Base-by-base conservation (phyloP, 1,140 invertebrate species). In the Melipona quadrifasciata region DNA sequence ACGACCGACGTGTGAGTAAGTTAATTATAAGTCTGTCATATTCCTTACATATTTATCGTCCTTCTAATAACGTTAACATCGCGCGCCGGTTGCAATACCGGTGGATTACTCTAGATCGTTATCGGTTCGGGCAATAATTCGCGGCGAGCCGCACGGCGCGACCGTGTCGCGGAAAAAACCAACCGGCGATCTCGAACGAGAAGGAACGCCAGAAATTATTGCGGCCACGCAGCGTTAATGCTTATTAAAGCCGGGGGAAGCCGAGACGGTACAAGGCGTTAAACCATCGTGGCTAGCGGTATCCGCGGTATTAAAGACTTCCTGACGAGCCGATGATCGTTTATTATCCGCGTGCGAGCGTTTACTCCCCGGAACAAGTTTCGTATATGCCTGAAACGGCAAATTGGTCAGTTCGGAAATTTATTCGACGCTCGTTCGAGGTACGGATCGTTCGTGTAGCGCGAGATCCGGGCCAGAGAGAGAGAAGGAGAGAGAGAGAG, bases 281-380 rank as follows among this genome's bases (percentile, higher is more conserved):
- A 68, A 27, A 24, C 4, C 19, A 8, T 14, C n/a, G 19, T 27
- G 27, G 27, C 24, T 79, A 68, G 55, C 34, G 67, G 24, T 80
- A 72, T 80, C 31, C 47, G 16, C 39, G 39, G 31, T 70, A 57
- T 80, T 80, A 79, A 67, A 51, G 31, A 80, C 65, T 64, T 57
- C 64, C 65, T n/a, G 51, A 55, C 6, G 24, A 14, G n/a, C 27
- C n/a, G 68, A 71, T 39, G 51, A 79, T 68, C 65, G 55, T 72
- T 71, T 47, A 71, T 57, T 24, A 51, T 80, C 39, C 31, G 31
- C 39, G 6, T 31, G 16, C 24, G n/a, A 16, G 17, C 31, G n/a
- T 51, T 16, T 27, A 47, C 21, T 51, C n/a, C 47, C n/a, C n/a
- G n/a, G 27, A 55, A 57, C 73, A 79, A 14, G 70, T 58, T 24